Conservation (phyloP, 2,888 invertebrate species). For the Thysanoteuthis rhombus region DNA sequence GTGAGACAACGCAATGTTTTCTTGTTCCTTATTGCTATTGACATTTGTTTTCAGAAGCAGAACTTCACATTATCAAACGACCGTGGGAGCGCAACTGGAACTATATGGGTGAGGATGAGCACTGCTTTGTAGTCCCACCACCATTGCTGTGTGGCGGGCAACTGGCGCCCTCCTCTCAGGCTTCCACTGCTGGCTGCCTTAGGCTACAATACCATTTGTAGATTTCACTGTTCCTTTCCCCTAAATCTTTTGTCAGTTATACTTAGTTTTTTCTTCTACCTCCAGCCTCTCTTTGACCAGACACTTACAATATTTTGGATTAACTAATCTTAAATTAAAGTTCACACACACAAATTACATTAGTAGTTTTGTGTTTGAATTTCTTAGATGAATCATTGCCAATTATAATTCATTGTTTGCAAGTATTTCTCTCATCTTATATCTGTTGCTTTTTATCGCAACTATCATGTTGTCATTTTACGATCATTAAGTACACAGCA, state of each 20-base stretch:
- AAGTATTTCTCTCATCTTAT: no score
- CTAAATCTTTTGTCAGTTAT: not conserved
- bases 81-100: conserved; percentile 27
- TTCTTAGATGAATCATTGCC: no score
- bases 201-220: not conserved
- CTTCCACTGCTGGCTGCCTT: conserved; percentile 12
- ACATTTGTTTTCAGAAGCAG: conserved; percentile 27
- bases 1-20: not conserved
- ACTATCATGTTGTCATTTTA: no score
- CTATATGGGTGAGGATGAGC: conserved; percentile 28
- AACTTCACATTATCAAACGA: conserved; percentile 20
- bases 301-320: not conserved
- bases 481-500: no score
- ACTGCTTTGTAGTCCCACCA: conserved; percentile 27
- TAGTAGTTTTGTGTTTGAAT: no score
- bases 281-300: conserved; percentile 12
- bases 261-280: not conserved
- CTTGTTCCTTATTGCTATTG: not conserved
- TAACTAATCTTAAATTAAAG: not conserved
- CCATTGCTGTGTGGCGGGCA: conserved; percentile 14
- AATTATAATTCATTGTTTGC: no score
- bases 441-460: no score
- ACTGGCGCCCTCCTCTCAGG: not conserved
- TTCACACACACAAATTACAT: no score
- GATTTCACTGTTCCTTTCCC: not conserved